Conservation (phyloP, 2,113 vertebrate genomes). For the Excalfactoria chinensis region DNA sequence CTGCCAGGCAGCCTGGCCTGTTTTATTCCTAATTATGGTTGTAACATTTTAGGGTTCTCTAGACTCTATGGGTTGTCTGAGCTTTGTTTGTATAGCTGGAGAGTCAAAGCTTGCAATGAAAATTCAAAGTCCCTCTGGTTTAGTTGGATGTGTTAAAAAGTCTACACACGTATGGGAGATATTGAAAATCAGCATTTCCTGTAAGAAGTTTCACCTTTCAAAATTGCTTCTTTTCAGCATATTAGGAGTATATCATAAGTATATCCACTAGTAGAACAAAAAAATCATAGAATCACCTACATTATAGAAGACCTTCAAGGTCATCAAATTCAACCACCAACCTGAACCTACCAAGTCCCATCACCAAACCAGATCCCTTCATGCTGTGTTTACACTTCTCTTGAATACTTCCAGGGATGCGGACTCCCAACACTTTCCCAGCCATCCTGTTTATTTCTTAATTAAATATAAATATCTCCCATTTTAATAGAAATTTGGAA, state of each 20-base stretch:
- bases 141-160: background rate
- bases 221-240: background rate
- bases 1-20: background rate
- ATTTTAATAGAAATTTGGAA: background rate
- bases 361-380: background rate
- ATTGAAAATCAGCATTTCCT: background rate
- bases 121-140: background rate
- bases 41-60: background rate
- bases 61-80: background rate
- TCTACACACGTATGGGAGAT: background rate
- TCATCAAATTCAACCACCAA: background rate
- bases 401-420: background rate
- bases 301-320: background rate
- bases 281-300: background rate
- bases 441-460: background rate
- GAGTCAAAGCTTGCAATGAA: background rate
- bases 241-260: background rate
- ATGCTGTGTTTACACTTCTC: background rate
- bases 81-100: conserved; percentile 4
- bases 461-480: background rate
- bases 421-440: background rate
- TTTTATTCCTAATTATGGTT: background rate
- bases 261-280: background rate
- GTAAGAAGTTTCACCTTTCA: background rate
- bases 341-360: background rate